Evolutionary conservation across 2,113 vertebrate genomes (phyloP).

Genomic region (Bos indicus): DNA sequence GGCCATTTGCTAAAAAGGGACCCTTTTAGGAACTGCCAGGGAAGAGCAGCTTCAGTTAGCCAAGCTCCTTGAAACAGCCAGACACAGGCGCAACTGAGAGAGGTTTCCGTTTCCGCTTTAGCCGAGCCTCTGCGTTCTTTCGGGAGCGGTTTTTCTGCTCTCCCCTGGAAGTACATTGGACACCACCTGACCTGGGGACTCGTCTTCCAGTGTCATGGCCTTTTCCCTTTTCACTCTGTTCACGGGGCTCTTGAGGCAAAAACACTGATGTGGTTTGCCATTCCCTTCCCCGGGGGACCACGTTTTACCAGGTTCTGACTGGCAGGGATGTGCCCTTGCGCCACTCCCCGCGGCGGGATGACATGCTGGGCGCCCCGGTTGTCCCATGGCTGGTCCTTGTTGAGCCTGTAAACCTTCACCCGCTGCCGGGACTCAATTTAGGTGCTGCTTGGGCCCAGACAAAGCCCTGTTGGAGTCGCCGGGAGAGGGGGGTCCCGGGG

Average conservation of each 20-base stretch:
- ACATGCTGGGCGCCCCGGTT: rapidly evolving
- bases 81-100: background rate
- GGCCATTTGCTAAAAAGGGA: background rate
- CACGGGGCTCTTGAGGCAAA: rapidly evolving
- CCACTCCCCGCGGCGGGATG: rapidly evolving
- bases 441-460: background rate
- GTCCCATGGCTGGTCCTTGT: background rate
- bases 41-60: background rate
- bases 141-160: rapidly evolving
- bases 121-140: rapidly evolving
- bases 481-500: rapidly evolving
- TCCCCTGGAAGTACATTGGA: background rate
- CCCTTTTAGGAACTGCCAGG: background rate
- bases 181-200: background rate
- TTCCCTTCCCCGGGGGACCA: background rate
- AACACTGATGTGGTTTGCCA: rapidly evolving
- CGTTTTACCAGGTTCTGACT: background rate
- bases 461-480: rapidly evolving
- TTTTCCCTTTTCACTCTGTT: rapidly evolving
- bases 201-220: background rate
- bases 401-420: background rate
- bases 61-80: background rate
- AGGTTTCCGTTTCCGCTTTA: rapidly evolving
- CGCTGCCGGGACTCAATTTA: rapidly evolving
- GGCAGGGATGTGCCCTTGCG: background rate